Base-by-base conservation (phyloP, 2,888 invertebrate genomes). In the Lissocephala sabroskyi region DNA sequence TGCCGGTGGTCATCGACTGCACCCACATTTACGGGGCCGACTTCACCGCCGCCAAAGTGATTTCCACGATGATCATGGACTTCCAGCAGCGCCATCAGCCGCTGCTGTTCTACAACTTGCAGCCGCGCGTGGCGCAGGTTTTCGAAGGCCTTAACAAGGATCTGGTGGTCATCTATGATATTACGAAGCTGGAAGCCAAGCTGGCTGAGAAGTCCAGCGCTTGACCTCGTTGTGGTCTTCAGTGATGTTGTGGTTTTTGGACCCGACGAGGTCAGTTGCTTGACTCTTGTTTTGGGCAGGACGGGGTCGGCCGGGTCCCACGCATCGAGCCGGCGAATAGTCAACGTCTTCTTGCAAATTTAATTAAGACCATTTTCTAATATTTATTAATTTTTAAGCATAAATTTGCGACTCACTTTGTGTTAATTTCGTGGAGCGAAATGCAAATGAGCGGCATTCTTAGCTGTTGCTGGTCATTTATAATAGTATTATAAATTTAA, bases 11-110 rank as follows among this genome's bases (percentile, higher is more conserved):
- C 30, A 89, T 95, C 49, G 94, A 95, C 85, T 95, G 95, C 85
- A 91, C 92, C 44, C 93, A 95, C 85, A 93, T 95, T 76, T 94
- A 94, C 85, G 92, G 93, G 58, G 93, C 94, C 2, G 95, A 95
- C 85, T 95, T 90, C 85, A 95, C 94, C 2, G 94, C 95, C 2
- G 94, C 94, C 51, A 91, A 90, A 82, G 92, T 92, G 52, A 90
- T 94, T 61, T 90, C 92, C 78, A 89, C 88, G 61, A 86, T 94
- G 56, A 91, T 92, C 10, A 88, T 88, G 62, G 93, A 93, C 83
- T 94, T 94, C 82, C 89, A 90, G 48, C 86, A 86, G 42, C 87
- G 93, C 43, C 87, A 89, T 41, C 94, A 94, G 84, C 90, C 92
- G 36, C 85, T 94, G 16, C 90, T 92, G 84, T 94, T 94, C 86